A percentile compares a stretch with the other conserved stretches of the same genome.
These are phyloP conservation scores for Oncorhynchus mykiss DNA, from an alignment of 2,113 vertebrate genomes.

Conservation along the genomic window DNA sequence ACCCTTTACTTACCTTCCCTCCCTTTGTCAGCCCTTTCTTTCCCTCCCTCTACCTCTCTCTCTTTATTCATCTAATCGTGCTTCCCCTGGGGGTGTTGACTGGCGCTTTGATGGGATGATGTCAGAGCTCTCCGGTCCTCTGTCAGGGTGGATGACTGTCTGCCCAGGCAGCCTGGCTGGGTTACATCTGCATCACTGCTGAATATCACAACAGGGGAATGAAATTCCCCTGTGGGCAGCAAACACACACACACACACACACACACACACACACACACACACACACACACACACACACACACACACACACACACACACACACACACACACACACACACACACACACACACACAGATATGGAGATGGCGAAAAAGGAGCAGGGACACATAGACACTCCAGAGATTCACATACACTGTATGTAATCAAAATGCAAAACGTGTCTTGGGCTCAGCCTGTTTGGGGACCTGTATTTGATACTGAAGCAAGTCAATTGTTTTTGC, in stretches of 20 bases:
- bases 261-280: no score
- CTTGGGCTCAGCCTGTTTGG: background rate
- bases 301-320: no score
- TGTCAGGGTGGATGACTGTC: constrained; percentile 54
- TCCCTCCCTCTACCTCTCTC: constrained; percentile 23
- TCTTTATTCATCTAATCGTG: constrained; percentile 39
- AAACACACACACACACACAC: no score
- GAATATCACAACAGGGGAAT: constrained; percentile 37
- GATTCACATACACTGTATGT: background rate
- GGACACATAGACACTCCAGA: background rate
- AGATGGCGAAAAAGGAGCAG: background rate
- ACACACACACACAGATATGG: background rate
- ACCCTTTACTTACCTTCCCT: constrained; percentile 1
- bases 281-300: no score
- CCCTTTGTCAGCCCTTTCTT: background rate
- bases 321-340: no score
- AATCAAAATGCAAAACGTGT: background rate
- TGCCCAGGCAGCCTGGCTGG: constrained; percentile 32
- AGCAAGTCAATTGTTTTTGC: background rate
- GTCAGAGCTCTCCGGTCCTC: constrained; percentile 47
- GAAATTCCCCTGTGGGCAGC: constrained; percentile 25
- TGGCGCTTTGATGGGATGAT: constrained; percentile 52
- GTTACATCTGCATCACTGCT: constrained; percentile 38
- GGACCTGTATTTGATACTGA: background rate
- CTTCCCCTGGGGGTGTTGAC: constrained; percentile 46